Conservation (phyloP, 1,140 invertebrate genomes). For the Ditylenchus dipsaci region DNA sequence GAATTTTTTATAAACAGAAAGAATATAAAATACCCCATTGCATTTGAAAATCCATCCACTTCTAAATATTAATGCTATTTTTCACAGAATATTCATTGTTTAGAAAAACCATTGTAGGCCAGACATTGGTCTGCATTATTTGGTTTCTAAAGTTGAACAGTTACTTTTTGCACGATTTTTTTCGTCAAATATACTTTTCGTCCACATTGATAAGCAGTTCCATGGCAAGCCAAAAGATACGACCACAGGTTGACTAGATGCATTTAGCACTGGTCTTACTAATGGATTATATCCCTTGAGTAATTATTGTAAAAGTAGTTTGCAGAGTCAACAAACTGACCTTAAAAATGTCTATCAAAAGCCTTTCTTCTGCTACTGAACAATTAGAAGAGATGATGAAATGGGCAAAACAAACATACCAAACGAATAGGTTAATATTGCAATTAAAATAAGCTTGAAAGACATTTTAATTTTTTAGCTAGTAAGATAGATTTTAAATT, state of each 20-base stretch:
- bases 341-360: conserved; percentile 93
- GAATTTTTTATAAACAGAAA: too few species aligned
- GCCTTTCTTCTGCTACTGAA: conserved; percentile 88
- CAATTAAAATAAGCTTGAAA: too few species aligned
- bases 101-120: conserved; percentile 37
- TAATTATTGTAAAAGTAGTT: too few species aligned
- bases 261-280: conserved; percentile 93
- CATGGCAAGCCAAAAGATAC: conserved; percentile 89
- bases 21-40: too few species aligned
- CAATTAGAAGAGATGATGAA: too few species aligned
- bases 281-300: conserved; percentile 97
- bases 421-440: too few species aligned
- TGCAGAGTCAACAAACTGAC: too few species aligned
- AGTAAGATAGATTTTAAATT: too few species aligned
- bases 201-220: conserved; percentile 98
- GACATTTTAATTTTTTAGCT: too few species aligned
- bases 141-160: conserved; percentile 53
- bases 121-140: conserved; percentile 57
- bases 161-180: conserved; percentile 5
- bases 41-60: too few species aligned
- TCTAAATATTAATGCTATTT: too few species aligned
- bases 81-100: conserved; percentile 59
- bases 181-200: conserved; percentile 61
- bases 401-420: too few species aligned
- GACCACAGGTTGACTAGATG: conserved; percentile 73